A percentile compares a stretch with the other conserved stretches of the same genome.
phyloP scores from a whole-genome alignment of 2,888 invertebrate genomes.

The Crepidodera aurea region DNA sequence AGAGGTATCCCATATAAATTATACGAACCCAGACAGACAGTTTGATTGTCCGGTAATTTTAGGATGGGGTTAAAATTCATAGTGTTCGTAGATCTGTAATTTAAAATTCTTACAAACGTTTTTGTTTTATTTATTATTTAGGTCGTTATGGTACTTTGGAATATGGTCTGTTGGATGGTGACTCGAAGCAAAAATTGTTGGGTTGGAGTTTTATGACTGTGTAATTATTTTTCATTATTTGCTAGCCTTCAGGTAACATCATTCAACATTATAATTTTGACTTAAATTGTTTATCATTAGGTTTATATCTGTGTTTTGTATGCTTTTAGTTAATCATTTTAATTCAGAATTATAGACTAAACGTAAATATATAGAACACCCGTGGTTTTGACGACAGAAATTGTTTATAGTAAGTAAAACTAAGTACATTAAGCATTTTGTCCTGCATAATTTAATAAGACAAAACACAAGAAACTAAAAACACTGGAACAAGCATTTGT shows the following conservation, averaged over 20 bases:
- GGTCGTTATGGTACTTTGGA: conserved; percentile 9
- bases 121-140: conserved; percentile 21
- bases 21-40: conserved; percentile 22
- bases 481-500: too few relatives aligned
- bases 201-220: background rate
- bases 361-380: too few relatives aligned
- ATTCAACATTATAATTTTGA: background rate
- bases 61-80: conserved; percentile 11
- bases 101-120: conserved; percentile 3
- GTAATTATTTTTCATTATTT: conserved; percentile 9
- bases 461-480: too few relatives aligned
- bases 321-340: too few relatives aligned
- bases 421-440: too few relatives aligned
- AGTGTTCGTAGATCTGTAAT: conserved; percentile 23
- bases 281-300: background rate
- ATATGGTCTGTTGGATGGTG: conserved; percentile 7
- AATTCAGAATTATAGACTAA: too few relatives aligned
- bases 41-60: conserved; percentile 27
- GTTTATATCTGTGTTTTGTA: too few relatives aligned
- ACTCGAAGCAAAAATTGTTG: conserved; percentile 6
- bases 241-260: background rate
- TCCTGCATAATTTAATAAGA: too few relatives aligned
- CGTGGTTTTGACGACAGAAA: too few relatives aligned
- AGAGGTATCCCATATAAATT: conserved; percentile 23
- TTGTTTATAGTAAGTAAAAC: too few relatives aligned